A percentile compares a stretch with the other conserved stretches of the same genome.
These are phyloP conservation scores for Orycteropus afer DNA, from an alignment of 2,113 vertebrate genomes.

Conservation along the genomic window DNA sequence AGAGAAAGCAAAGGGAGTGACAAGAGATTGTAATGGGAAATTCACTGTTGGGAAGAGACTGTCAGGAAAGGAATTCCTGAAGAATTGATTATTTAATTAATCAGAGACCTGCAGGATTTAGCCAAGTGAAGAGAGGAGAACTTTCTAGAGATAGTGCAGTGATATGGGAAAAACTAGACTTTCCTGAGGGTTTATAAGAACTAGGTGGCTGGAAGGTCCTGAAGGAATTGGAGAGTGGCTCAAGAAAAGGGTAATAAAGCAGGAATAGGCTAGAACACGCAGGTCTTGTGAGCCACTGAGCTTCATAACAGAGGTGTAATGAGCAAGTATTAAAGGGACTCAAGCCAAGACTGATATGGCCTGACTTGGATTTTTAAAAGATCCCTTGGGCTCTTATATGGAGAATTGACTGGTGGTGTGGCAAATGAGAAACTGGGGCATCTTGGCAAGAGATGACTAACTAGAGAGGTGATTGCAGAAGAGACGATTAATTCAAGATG, in stretches of 20 bases:
- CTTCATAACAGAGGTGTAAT: neutral
- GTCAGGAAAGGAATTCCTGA: neutral
- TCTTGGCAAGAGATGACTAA: neutral
- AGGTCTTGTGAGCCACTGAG: neutral
- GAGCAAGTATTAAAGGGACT: neutral
- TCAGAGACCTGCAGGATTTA: neutral
- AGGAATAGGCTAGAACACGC: neutral
- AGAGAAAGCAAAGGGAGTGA: neutral
- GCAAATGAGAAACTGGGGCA: neutral
- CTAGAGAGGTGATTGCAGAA: neutral
- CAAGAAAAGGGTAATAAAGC: neutral
- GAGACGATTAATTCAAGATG: neutral
- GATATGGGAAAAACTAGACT: neutral
- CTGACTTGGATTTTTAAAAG: neutral
- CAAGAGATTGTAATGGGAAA: neutral
- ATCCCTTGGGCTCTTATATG: neutral
- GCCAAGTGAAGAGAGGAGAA: neutral
- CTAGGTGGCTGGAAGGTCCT: neutral
- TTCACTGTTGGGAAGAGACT: neutral
- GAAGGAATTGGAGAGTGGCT: neutral
- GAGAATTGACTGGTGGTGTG: neutral
- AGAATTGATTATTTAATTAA: neutral
- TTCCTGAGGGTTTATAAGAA: slow-evolving; percentile 34
- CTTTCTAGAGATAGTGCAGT: neutral
- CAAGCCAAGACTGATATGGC: neutral